Conservation (phyloP, 2,113 vertebrate genomes). For the Isichthys henryi region DNA sequence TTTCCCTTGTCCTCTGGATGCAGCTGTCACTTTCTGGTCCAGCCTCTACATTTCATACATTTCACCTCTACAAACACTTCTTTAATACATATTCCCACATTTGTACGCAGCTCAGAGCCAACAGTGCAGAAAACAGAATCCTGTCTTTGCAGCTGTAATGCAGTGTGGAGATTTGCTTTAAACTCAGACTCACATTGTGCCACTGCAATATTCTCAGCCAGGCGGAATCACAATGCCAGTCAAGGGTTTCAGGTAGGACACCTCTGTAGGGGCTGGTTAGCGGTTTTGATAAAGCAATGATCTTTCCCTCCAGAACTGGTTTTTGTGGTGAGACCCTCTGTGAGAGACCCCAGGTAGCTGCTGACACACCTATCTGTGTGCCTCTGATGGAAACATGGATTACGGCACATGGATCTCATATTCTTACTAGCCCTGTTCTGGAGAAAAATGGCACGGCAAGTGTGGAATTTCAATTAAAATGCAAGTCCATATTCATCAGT, state of each 20-base stretch:
- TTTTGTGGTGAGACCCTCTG: neutral
- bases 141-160: neutral
- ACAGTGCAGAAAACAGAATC: neutral
- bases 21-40: neutral
- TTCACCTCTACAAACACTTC: neutral
- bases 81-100: neutral
- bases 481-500: neutral
- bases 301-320: neutral
- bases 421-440: neutral
- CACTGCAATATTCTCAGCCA: neutral
- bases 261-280: neutral
- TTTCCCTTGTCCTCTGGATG: neutral
- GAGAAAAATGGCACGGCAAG: neutral
- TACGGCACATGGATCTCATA: neutral
- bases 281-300: neutral
- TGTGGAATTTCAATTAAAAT: neutral
- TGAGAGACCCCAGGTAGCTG: neutral
- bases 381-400: neutral
- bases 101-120: neutral
- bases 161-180: neutral
- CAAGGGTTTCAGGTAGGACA: neutral
- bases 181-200: neutral
- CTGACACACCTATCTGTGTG: neutral
- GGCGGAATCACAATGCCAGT: neutral
- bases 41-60: neutral